A percentile compares a stretch with the other conserved stretches of the same genome.
phyloP scores from a whole-genome alignment of 2,888 invertebrate genomes.

The Orchesellides sinensis region DNA sequence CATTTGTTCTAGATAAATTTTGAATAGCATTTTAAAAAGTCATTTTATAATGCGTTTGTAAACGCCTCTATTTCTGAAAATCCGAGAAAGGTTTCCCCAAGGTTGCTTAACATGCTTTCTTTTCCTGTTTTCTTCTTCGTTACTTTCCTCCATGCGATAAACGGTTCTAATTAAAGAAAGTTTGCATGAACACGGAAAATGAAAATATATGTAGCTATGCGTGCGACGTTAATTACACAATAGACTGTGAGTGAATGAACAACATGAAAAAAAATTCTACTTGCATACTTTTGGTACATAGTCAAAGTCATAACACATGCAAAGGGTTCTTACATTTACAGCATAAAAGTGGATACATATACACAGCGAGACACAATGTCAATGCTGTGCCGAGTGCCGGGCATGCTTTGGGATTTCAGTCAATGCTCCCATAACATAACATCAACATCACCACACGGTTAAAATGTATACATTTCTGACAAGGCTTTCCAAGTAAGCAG shows the following conservation, averaged over 20 bases:
- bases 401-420: background rate
- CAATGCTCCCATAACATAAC: background rate
- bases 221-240: conserved; percentile 12
- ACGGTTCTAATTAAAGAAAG: background rate
- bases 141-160: background rate
- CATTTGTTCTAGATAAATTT: no score
- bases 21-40: no score
- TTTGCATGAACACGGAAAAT: background rate
- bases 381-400: conserved; percentile 8
- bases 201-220: background rate
- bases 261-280: no score
- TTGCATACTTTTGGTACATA: no score
- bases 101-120: no score
- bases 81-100: no score
- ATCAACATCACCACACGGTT: background rate
- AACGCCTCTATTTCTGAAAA: no score
- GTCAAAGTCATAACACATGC: no score
- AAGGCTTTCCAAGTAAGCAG: no score
- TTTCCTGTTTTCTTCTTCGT: no score
- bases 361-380: conserved; percentile 10
- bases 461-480: conserved; percentile 13
- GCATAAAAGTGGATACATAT: background rate
- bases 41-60: no score
- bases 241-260: conserved; percentile 15
- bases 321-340: background rate